Evolutionary conservation across 1,140 invertebrate species (phyloP).

Genomic region (Drosophila lacertosa): DNA sequence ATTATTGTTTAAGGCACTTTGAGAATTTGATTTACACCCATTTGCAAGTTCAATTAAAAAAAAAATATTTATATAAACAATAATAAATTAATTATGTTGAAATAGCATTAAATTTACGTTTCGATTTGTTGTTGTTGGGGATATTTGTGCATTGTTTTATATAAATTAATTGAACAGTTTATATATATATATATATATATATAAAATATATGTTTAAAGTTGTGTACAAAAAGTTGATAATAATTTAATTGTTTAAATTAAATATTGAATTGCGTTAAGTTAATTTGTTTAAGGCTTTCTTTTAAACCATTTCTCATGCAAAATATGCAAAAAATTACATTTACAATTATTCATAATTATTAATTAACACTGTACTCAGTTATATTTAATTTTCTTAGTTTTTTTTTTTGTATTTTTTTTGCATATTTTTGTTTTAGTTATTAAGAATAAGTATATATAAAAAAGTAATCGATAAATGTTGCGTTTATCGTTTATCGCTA

Average conservation of each 20-base stretch:
- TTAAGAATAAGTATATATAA: slow-evolving; percentile 8
- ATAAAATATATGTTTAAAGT: slow-evolving; percentile 13
- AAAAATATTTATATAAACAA: slow-evolving; percentile 27
- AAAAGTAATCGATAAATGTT: slow-evolving; percentile 1
- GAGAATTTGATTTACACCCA: slow-evolving; percentile 68
- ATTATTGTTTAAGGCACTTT: slow-evolving; percentile 78
- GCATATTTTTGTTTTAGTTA: slow-evolving; percentile 22
- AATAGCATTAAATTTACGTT: slow-evolving; percentile 60
- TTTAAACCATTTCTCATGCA: slow-evolving; percentile 20
- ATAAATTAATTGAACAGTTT: slow-evolving; percentile 45
- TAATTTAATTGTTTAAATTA: slow-evolving; percentile 46
- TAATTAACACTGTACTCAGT: slow-evolving; percentile 62
- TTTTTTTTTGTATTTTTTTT: slow-evolving; percentile 32
- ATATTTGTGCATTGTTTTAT: slow-evolving; percentile 5
- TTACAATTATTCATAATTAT: slow-evolving; percentile 24
- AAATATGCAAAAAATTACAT: slow-evolving; percentile 5
- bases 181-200: slow-evolving; percentile 11
- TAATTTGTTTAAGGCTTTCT: slow-evolving; percentile 36
- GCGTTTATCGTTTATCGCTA: not conserved
- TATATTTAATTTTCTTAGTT: slow-evolving; percentile 22
- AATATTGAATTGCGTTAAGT: slow-evolving; percentile 62
- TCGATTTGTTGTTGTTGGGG: slow-evolving; percentile 3
- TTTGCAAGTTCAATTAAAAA: slow-evolving; percentile 31
- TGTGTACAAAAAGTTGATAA: slow-evolving; percentile 34
- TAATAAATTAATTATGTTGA: slow-evolving; percentile 37